phyloP scores from a whole-genome alignment of 2,113 vertebrate genomes.

The Seriola aureovittata region DNA sequence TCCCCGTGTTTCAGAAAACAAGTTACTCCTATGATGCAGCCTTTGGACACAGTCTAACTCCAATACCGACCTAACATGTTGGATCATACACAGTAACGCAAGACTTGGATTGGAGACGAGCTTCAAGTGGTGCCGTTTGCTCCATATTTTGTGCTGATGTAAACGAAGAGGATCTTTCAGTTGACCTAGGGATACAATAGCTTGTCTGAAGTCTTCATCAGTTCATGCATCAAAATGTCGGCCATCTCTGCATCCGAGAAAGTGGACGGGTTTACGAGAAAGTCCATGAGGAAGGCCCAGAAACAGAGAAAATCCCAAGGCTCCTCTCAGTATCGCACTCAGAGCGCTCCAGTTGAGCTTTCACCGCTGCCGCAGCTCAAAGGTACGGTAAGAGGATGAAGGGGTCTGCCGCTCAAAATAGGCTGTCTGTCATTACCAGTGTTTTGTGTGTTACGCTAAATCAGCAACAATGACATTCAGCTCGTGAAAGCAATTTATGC shows the following conservation, averaged over 20 bases:
- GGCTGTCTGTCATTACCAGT: slow-evolving; percentile 12
- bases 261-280: slow-evolving; percentile 98
- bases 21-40: slow-evolving; percentile 49
- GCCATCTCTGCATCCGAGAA: slow-evolving; percentile 97
- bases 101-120: slow-evolving; percentile 24
- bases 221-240: slow-evolving; percentile 86
- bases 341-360: slow-evolving; percentile 90
- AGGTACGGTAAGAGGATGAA: slow-evolving; percentile 84
- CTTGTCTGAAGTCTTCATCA: slow-evolving; percentile 47
- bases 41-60: slow-evolving; percentile 49
- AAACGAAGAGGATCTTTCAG: slow-evolving; percentile 47
- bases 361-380: slow-evolving; percentile 94
- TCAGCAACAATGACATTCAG: background rate
- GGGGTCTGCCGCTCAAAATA: slow-evolving; percentile 57
- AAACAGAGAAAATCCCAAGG: slow-evolving; percentile 94
- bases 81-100: slow-evolving; percentile 63
- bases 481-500: background rate
- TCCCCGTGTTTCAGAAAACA: slow-evolving; percentile 7
- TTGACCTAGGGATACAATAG: slow-evolving; percentile 37
- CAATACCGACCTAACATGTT: slow-evolving; percentile 57
- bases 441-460: slow-evolving; percentile 16
- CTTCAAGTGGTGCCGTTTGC: slow-evolving; percentile 30
- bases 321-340: slow-evolving; percentile 95
- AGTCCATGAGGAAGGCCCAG: slow-evolving; percentile 97
- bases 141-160: slow-evolving; percentile 50